Evolutionary conservation across 2,797 vertebrate genomes (phyloP), one percentile per base, ranked within the genome.

Genomic region (Eospalax fontanierii): DNA sequence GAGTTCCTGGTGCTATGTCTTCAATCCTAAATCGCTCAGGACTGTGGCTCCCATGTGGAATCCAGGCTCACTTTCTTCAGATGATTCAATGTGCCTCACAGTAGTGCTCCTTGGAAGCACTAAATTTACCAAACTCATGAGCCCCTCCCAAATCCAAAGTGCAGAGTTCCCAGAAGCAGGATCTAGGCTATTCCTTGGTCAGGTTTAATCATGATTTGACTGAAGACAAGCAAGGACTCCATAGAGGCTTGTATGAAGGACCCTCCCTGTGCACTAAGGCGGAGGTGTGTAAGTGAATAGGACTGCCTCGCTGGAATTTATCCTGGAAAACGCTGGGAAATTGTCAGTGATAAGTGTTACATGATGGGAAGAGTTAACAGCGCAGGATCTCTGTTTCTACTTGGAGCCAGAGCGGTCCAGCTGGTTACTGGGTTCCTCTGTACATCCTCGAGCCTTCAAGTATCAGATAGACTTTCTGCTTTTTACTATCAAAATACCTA

Each of bases 401-500:
- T 66, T 78, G 85, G 95, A 90, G 83, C 33, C 21, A 84, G 26
- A 2, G 11, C 54, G 26, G 63, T 5, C 16, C 68, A 76, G 1
- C 35, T 50, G 35, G 21, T 82, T 90, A 10, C 71, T 88, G 63
- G 40, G 1, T 91, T 83, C 61, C 18, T 24, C 22, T n/a, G 15
- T 59, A n/a, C 35, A 43, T 18, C 15, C 33, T 88, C 75, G 54
- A 38, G 12, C 54, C 68, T 92, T 61, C 59, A 46, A 38, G 74
- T 38, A 71, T 1, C 68, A 68, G 68, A 79, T n/a, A 92, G 46
- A 80, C 61, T 81, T 28, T 59, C 33, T 91, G 35, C 26, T 40
- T 88, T 8, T 97, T 89, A 54, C 28, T 85, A 74, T 11, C 22
- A 85, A 93, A 96, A 78, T 30, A 63, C 6, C 46, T 46, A 46